Evolutionary conservation across 2,888 invertebrate species (phyloP).

Genomic region (Drosophila anomalata): DNA sequence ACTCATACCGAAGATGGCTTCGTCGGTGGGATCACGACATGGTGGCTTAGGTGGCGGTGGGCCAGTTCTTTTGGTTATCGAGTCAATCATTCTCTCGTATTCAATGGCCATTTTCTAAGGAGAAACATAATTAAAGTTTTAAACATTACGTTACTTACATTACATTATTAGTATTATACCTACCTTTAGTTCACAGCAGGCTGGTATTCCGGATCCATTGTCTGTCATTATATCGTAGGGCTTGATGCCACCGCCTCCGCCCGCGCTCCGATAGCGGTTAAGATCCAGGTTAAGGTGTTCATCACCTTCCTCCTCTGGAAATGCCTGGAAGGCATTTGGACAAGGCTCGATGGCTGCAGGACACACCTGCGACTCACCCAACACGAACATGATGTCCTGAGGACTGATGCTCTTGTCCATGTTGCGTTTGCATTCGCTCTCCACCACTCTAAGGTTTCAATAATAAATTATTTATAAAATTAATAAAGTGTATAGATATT

Average conservation of each 20-base stretch:
- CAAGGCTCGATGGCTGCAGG: conserved; percentile 42
- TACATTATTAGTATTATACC: no score
- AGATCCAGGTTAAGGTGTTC: conserved; percentile 68
- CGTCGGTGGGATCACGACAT: background rate
- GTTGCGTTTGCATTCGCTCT: conserved; percentile 24
- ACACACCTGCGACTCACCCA: conserved; percentile 59
- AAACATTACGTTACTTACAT: no score
- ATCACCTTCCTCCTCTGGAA: conserved; percentile 46
- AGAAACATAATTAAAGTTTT: background rate
- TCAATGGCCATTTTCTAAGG: conserved; percentile 53
- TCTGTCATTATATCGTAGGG: conserved; percentile 48
- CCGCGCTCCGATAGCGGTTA: conserved; percentile 55
- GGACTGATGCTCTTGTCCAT: conserved; percentile 70
- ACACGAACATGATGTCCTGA: conserved; percentile 72
- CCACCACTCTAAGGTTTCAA: background rate
- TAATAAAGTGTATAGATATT: no score
- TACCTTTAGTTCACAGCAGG: conserved; percentile 64
- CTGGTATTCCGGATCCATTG: conserved; percentile 41
- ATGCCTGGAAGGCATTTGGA: conserved; percentile 31
- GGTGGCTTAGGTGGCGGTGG: conserved; percentile 15
- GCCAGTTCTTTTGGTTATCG: conserved; percentile 30
- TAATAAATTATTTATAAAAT: background rate
- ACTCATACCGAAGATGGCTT: conserved; percentile 11
- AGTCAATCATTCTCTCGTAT: conserved; percentile 51
- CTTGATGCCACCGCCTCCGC: conserved; percentile 48